Conservation (phyloP, 2,797 vertebrate genomes). For the Lutjanus campechanus region DNA sequence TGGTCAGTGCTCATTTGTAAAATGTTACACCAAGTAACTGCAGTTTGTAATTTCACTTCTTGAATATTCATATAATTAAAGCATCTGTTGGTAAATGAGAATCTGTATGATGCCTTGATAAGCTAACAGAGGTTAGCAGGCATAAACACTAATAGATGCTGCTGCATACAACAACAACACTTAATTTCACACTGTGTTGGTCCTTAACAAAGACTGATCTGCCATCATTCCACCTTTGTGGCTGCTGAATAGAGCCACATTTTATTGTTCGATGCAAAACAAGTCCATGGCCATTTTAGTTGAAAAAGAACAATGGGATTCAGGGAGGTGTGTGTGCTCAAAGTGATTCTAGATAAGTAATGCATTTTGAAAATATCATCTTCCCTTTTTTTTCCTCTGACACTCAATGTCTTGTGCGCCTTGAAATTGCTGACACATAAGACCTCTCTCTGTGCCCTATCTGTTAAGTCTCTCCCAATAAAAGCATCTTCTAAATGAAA, state of each 20-base stretch:
- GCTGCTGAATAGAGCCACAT: slow-evolving; percentile 60
- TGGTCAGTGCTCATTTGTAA: slow-evolving; percentile 29
- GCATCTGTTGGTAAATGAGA: slow-evolving; percentile 50
- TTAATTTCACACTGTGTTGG: slow-evolving; percentile 80
- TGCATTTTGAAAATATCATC: slow-evolving; percentile 40
- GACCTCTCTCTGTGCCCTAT: slow-evolving; percentile 40
- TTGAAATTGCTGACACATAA: slow-evolving; percentile 41
- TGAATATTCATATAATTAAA: slow-evolving; percentile 64
- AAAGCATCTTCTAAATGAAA: slow-evolving; percentile 63
- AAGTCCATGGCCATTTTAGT: slow-evolving; percentile 47
- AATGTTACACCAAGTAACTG: slow-evolving; percentile 19
- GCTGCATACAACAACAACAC: slow-evolving; percentile 62
- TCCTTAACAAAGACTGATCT: slow-evolving; percentile 76
- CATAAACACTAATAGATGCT: slow-evolving; percentile 61
- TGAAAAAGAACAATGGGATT: slow-evolving; percentile 46
- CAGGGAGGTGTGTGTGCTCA: slow-evolving; percentile 20
- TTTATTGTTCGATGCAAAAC: slow-evolving; percentile 53
- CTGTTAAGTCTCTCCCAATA: slow-evolving; percentile 44
- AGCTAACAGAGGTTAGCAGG: slow-evolving; percentile 64
- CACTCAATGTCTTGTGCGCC: slow-evolving; percentile 10
- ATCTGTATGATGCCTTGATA: slow-evolving; percentile 63
- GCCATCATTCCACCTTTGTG: slow-evolving; percentile 67
- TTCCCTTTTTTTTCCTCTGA: slow-evolving; percentile 14
- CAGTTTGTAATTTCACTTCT: slow-evolving; percentile 26
- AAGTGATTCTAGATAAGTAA: slow-evolving; percentile 52